A percentile compares a stretch with the other conserved stretches of the same genome.
Conservation (phyloP, 2,113 vertebrate genomes). For the Lucifuga dentata region DNA sequence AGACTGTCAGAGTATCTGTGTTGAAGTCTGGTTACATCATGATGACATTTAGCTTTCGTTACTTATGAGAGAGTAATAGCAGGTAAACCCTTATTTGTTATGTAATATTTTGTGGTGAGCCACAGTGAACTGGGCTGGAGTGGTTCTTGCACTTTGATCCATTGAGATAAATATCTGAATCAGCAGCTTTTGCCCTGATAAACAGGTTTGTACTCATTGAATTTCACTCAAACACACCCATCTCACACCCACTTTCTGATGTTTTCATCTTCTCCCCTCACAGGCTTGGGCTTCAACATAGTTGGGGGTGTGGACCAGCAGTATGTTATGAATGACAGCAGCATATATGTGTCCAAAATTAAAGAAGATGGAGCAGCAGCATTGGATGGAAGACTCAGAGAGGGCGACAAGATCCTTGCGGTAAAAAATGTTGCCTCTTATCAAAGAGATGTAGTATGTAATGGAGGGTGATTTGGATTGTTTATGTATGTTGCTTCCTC, state of each 20-base stretch:
- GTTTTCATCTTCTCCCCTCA: slow-evolving; percentile 22
- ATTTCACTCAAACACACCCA: neutral
- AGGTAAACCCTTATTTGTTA: neutral
- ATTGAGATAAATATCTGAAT: slow-evolving; percentile 22
- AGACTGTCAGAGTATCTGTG: neutral
- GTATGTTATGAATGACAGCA: slow-evolving; percentile 87
- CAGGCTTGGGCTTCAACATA: slow-evolving; percentile 98
- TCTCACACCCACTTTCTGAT: neutral
- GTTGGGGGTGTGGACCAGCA: slow-evolving; percentile 95
- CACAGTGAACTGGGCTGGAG: neutral
- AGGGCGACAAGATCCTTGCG: slow-evolving; percentile 95
- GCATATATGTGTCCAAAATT: slow-evolving; percentile 95
- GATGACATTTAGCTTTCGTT: neutral
- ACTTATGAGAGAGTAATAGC: accelerated
- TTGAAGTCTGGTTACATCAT: no score
- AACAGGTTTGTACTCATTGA: neutral
- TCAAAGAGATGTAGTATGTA: neutral
- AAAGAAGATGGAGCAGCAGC: slow-evolving; percentile 94
- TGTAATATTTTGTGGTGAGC: slow-evolving; percentile 1
- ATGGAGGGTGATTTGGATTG: no score
- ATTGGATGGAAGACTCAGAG: slow-evolving; percentile 90
- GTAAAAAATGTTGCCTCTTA: slow-evolving; percentile 76
- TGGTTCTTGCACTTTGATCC: slow-evolving; percentile 52
- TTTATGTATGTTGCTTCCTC: no score
- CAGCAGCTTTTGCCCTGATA: neutral